Evolutionary conservation across 2,888 invertebrate species (phyloP), one percentile per base, ranked within the genome.

Genomic region (Luperina testacea): DNA sequence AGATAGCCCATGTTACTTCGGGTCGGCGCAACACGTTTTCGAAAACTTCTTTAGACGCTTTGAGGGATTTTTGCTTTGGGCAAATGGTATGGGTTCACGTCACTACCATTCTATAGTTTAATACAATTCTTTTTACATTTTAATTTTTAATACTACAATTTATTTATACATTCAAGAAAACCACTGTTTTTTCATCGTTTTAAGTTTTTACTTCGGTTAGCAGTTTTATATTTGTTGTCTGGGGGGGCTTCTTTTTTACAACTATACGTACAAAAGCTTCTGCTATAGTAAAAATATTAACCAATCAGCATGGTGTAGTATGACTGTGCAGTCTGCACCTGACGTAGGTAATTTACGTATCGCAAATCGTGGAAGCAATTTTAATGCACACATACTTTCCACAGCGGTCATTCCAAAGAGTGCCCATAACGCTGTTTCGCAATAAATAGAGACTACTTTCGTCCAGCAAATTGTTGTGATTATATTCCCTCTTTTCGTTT

Each of bases 381-480:
- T 77, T 9, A 53, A 53, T n/a, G 15, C 42, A 57, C 0, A 38
- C 15, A 38, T 71, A 51, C 59, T 57, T 67, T n/a, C 0, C 67
- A 61, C 59, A 45, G 24, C 53, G n/a, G 45, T 51, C 11, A 67
- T 80, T 61, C 32, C 20, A 73, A 45, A 80, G 32, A 79, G 74
- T 61, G 13, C n/a, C 15, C 20, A 15, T 20, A 51, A 32, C 42
- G 17, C 57, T 42, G 72, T 79, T 64, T 24, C 57, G 32, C 59
- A 67, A 72, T 72, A 42, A 51, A 70, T 80, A 61, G 61, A n/a
- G 20, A 80, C 20, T 59, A 42, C n/a, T 8, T 48, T 42, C n/a
- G 1, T n/a, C 51, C 48, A 65, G 57, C 27, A 79, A 80, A 17
- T 51, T 42, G 57, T 72, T 51, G 57, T 51, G 59, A 65, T 80